Conservation (phyloP, 1,140 invertebrate genomes). For the Papilio machaon region DNA sequence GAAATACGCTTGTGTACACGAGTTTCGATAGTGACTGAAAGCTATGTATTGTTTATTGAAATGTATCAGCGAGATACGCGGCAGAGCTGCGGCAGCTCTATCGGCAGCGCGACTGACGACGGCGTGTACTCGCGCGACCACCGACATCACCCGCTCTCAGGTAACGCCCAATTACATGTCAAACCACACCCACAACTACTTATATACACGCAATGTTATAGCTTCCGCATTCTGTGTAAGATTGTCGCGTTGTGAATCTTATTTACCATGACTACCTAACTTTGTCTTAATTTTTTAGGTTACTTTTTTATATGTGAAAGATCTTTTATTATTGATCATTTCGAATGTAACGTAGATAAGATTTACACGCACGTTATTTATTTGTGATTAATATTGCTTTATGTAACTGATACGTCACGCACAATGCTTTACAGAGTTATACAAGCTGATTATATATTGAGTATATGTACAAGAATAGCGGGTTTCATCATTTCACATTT, state of each 20-base stretch:
- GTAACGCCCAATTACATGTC: conserved; percentile 42
- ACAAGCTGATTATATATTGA: conserved; percentile 3
- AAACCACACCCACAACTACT: background rate
- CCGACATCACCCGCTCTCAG: conserved; percentile 66
- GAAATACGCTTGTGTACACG: no score
- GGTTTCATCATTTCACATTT: background rate
- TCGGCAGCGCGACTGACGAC: conserved; percentile 75
- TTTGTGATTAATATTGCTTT: conserved; percentile 37
- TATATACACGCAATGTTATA: conserved; percentile 36
- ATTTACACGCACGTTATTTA: background rate
- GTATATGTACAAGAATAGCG: background rate
- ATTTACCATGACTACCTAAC: background rate
- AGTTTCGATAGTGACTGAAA: background rate
- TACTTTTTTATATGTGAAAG: background rate
- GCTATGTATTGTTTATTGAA: background rate
- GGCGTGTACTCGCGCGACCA: conserved; percentile 69
- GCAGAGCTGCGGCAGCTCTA: conserved; percentile 75
- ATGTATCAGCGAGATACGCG: conserved; percentile 64
- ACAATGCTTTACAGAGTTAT: conserved; percentile 21
- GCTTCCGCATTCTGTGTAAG: background rate
- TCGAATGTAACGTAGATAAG: background rate
- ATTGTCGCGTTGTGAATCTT: conserved; percentile 1
- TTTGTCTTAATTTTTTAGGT: background rate
- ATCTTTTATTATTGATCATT: background rate
- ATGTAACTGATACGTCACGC: conserved; percentile 31